Evolutionary conservation across 2,113 vertebrate species (phyloP).

Genomic region (Lophochroa leadbeateri): DNA sequence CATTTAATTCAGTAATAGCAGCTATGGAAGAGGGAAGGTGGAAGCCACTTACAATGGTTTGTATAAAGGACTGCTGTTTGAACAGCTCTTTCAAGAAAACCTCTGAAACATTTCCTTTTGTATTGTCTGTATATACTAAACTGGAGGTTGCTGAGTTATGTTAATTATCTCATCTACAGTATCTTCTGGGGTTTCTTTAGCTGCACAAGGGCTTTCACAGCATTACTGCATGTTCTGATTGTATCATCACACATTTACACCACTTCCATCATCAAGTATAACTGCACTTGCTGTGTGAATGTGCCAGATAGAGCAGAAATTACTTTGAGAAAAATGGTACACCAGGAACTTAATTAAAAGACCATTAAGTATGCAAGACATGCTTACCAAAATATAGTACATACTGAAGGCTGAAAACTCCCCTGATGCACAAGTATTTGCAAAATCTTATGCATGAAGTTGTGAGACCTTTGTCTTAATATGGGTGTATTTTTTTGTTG

Average conservation of each 20-base stretch:
- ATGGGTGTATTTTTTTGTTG: not conserved
- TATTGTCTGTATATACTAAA: not conserved
- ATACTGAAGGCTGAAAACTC: not conserved
- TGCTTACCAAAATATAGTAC: not conserved
- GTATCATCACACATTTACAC: conserved; percentile 49
- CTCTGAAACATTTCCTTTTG: not conserved
- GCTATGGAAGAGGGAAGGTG: not conserved
- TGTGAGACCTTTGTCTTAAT: not conserved
- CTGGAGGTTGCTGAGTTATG: not conserved
- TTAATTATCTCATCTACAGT: not conserved
- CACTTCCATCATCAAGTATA: conserved; percentile 59
- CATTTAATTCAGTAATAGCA: not conserved
- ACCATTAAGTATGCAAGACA: not conserved
- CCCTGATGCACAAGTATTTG: not conserved
- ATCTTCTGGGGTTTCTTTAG: not conserved
- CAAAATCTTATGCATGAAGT: not conserved
- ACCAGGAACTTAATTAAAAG: conserved; percentile 35
- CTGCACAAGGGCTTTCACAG: conserved; percentile 52
- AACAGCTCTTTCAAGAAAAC: not conserved
- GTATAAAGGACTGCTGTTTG: not conserved
- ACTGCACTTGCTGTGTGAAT: conserved; percentile 29
- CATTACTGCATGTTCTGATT: conserved; percentile 45
- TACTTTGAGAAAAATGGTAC: conserved; percentile 9
- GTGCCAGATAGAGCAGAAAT: conserved; percentile 25
- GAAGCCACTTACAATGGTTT: not conserved